Conservation (phyloP, 2,888 invertebrate species). For the Amphipyra berbera region DNA sequence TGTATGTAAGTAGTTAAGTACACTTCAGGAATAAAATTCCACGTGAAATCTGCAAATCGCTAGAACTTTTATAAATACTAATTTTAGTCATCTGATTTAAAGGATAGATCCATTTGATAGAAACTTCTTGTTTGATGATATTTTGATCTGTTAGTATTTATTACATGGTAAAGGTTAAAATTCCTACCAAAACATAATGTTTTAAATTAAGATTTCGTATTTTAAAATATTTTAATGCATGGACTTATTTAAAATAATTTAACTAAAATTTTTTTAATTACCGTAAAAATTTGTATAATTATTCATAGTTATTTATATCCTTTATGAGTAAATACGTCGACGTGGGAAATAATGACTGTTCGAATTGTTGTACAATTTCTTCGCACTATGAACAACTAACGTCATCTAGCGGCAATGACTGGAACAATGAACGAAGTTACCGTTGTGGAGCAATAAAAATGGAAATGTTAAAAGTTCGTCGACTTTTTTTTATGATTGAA, state of each 20-base stretch:
- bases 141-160: no score
- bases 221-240: no score
- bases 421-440: constrained; percentile 23
- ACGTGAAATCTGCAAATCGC: not conserved
- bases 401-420: constrained; percentile 44
- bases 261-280: no score
- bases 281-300: no score
- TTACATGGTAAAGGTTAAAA: no score
- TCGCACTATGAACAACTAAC: constrained; percentile 25
- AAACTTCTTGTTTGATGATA: no score
- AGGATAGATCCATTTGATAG: not conserved
- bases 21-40: constrained; percentile 2
- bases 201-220: no score
- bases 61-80: not conserved
- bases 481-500: not conserved
- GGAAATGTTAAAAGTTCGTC: not conserved
- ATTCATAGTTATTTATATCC: no score
- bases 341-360: not conserved
- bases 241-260: no score
- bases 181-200: no score
- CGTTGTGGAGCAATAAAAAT: not conserved
- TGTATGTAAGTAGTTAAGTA: constrained; percentile 36
- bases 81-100: not conserved
- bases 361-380: not conserved
- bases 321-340: not conserved